Percentiles rank a stretch among this genome's conserved stretches.
phyloP scores from a whole-genome alignment of 2,888 invertebrate species.

The Alloplasta piceator region DNA sequence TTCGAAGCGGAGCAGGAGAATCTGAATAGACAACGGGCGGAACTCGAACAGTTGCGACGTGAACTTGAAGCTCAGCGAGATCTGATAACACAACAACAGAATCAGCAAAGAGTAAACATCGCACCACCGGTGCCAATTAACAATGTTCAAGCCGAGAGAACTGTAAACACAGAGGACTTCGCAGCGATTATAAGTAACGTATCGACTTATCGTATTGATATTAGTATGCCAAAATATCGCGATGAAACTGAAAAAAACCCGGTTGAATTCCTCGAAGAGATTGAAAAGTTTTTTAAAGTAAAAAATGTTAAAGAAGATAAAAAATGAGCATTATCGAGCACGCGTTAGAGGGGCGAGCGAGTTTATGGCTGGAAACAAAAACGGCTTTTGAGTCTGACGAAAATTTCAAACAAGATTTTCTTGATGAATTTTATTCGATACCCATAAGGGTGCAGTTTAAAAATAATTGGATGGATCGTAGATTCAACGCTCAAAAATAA shows the following conservation, averaged over 20 bases:
- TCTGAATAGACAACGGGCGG: neutral
- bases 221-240: neutral
- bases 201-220: neutral
- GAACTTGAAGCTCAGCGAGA: neutral
- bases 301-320: conserved; percentile 21
- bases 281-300: conserved; percentile 14
- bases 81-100: neutral
- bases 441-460: conserved; percentile 4
- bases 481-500: neutral
- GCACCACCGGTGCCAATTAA: no score
- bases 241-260: conserved; percentile 15
- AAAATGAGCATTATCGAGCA: conserved; percentile 12
- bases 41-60: neutral
- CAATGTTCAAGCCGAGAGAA: neutral
- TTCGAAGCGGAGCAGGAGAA: neutral
- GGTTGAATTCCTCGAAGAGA: conserved; percentile 6
- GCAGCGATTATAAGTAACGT: neutral
- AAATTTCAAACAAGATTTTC: conserved; percentile 15
- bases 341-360: conserved; percentile 10
- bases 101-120: neutral
- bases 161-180: neutral
- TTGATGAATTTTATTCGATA: conserved; percentile 30
- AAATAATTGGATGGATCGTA: neutral
- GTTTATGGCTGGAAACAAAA: conserved; percentile 18
- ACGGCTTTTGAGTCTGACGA: conserved; percentile 1